Evolutionary conservation across 2,797 vertebrate species (phyloP), one percentile per base, ranked within the genome.

Genomic region (Acrocephalus scirpaceus): DNA sequence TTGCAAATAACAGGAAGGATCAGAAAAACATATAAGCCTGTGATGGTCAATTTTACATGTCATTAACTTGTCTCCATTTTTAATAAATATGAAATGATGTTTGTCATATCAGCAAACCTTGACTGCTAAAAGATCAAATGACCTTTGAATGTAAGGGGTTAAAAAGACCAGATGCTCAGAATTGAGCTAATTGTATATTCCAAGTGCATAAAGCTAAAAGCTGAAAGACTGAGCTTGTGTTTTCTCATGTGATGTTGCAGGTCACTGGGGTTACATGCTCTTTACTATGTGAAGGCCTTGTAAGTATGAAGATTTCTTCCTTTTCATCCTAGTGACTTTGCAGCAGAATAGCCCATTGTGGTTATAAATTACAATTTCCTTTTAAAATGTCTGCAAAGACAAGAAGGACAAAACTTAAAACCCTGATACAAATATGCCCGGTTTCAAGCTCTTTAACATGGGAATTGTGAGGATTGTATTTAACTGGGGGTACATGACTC

Each of bases 111-210:
- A 76, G 77, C 76, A 94, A 71, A 93, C 73, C 26, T 95, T 86
- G 44, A 78, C 54, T 66, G 45, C 40, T 92, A 71, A 85, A 91
- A 93, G 84, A 91, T 50, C 71, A 75, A 89, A 80, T 75, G 61
- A 88, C 62, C 40, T 85, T 48, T 96, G 85, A 51, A 44, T 51
- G 18, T 79, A 81, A 67, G 57, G 65, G 65, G 67, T 97, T 97
- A 94, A 96, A 95, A 89, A 91, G 93, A 97, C 40, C 90, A 96
- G 88, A 92, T 96, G 93, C 54, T 90, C 42, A 80, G 91, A 83
- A 94, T 3, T 81, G 77, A 96, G 81, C 92, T 95, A 77, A 88
- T 90, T 93, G 75, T 93, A 38, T 57, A 94, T 96, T 95, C 45
- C 80, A 78, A 96, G 48, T 83, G 32, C 76, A 78, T 58, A 42